A percentile compares a stretch with the other conserved stretches of the same genome.
These are phyloP conservation scores for Crotalus horridus DNA, from an alignment of 2,113 vertebrate genomes.

Conservation along the genomic window DNA sequence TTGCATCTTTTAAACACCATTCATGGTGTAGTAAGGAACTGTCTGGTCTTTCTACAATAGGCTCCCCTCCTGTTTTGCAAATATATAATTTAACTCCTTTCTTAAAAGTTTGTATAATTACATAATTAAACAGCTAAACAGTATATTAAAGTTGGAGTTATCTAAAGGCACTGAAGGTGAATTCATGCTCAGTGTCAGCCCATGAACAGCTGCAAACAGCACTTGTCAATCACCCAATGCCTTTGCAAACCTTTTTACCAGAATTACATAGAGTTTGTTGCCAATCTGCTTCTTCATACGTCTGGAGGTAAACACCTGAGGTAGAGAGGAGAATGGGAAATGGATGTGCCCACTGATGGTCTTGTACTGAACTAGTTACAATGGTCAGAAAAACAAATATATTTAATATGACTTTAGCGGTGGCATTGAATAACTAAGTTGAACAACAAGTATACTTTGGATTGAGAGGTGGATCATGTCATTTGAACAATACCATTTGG, in stretches of 20 bases:
- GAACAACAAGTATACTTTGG: not conserved
- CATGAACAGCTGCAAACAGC: not conserved
- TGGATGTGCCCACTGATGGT: not conserved
- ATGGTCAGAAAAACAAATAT: not conserved
- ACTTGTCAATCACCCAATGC: not conserved
- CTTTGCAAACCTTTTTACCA: not conserved
- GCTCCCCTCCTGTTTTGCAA: not conserved
- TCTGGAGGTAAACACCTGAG: not conserved
- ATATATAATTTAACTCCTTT: not conserved
- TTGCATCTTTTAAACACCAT: not conserved
- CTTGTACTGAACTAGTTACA: not conserved
- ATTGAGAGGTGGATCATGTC: not conserved
- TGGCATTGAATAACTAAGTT: not conserved
- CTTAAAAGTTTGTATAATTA: constrained; percentile 19
- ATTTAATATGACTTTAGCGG: not conserved
- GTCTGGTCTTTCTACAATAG: not conserved
- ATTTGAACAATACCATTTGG: not conserved
- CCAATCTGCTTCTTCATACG: not conserved
- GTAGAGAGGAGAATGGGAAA: not conserved
- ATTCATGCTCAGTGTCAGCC: not conserved
- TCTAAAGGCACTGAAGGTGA: not conserved
- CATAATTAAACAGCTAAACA: not conserved
- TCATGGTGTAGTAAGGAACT: not conserved
- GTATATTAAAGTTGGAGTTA: not conserved
- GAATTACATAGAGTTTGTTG: not conserved